These are phyloP conservation scores for Neoniphon sammara DNA, from an alignment of 2,797 vertebrate species.

Conservation along the genomic window DNA sequence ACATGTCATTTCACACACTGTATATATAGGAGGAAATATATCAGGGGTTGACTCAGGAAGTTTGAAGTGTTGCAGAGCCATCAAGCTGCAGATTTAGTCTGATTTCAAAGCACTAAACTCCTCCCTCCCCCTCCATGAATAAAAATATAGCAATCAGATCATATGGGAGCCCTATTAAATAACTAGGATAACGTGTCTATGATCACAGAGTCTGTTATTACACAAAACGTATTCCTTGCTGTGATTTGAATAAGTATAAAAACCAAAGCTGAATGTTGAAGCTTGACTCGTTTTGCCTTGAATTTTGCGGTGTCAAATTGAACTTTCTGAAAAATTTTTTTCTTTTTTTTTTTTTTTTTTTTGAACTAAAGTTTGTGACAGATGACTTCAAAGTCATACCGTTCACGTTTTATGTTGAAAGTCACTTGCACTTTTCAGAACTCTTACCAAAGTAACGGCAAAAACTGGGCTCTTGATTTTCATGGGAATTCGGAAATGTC, in stretches of 20 bases:
- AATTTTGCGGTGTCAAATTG: conserved; percentile 41
- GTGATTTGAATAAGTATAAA: conserved; percentile 33
- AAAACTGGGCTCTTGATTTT: conserved; percentile 21
- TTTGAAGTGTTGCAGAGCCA: conserved; percentile 31
- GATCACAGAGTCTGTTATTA: conserved; percentile 12
- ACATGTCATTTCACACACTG: conserved; percentile 21
- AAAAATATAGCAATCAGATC: background rate
- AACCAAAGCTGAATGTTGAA: background rate
- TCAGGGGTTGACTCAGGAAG: conserved; percentile 3
- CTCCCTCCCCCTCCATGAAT: background rate
- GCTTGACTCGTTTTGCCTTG: conserved; percentile 25
- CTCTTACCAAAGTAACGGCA: conserved; percentile 33
- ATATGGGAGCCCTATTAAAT: conserved; percentile 3
- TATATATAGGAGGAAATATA: background rate
- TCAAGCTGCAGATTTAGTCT: conserved; percentile 20
- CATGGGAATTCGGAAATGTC: conserved; percentile 44
- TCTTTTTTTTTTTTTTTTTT: conserved; percentile 43
- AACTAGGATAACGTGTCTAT: background rate
- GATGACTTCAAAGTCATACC: conserved; percentile 62
- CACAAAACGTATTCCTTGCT: conserved; percentile 6
- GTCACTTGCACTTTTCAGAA: conserved; percentile 35
- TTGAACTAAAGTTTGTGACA: conserved; percentile 62
- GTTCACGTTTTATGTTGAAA: conserved; percentile 58
- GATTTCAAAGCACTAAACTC: conserved; percentile 28
- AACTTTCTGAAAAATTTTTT: conserved; percentile 28